Conservation (phyloP, 1,140 invertebrate species). For the Lepidostoma basale region DNA sequence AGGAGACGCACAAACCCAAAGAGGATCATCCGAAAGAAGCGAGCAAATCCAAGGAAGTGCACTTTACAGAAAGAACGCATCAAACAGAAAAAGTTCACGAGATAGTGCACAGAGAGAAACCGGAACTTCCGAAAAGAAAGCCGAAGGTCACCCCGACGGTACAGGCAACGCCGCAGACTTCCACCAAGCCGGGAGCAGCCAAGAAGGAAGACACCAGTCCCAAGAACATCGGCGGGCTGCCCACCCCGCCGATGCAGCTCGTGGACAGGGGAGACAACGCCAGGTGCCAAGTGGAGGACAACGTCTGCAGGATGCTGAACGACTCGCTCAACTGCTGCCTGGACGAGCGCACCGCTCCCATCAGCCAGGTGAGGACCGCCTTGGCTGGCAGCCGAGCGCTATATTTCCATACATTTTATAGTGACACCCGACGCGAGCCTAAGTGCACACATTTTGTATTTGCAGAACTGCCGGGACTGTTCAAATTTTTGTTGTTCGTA, state of each 20-base stretch:
- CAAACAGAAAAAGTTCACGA: not conserved
- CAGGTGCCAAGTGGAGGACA: not conserved
- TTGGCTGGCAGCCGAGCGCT: too few species aligned
- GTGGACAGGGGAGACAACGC: constrained; percentile 5
- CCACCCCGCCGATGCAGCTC: not conserved
- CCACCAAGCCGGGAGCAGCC: not conserved
- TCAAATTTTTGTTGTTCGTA: constrained; percentile 16
- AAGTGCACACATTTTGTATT: not conserved
- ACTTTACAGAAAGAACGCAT: not conserved
- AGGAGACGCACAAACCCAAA: too few species aligned
- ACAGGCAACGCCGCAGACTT: not conserved
- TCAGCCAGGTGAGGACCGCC: constrained; percentile 35
- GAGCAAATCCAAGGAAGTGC: not conserved
- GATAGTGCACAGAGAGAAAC: constrained; percentile 33
- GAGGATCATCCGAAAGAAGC: too few species aligned
- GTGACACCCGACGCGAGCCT: not conserved
- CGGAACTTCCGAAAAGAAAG: constrained; percentile 40
- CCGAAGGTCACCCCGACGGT: constrained; percentile 32
- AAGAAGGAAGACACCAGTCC: not conserved
- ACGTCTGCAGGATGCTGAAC: not conserved
- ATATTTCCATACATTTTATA: constrained; percentile 10
- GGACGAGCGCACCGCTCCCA: constrained; percentile 20
- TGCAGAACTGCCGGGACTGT: not conserved
- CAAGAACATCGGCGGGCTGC: not conserved
- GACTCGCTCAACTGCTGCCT: constrained; percentile 17